Evolutionary conservation across 2,888 invertebrate genomes (phyloP).

Genomic region (Vannuccia rotundouncinata): DNA sequence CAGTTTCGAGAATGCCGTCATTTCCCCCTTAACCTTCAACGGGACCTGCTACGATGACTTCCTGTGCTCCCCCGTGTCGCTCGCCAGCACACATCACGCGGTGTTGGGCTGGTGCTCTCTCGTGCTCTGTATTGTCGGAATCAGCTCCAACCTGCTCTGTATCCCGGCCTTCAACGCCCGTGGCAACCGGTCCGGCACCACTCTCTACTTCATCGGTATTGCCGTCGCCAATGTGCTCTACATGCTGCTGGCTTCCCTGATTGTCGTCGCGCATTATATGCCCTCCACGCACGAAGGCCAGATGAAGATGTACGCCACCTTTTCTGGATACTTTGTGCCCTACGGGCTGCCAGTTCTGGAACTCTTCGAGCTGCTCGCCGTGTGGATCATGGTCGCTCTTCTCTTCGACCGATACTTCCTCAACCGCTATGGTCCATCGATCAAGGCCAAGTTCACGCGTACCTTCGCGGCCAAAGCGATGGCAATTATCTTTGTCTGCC

Average conservation of each 20-base stretch:
- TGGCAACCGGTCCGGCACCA: constrained; percentile 13
- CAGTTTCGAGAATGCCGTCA: too few relatives aligned
- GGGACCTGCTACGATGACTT: constrained; percentile 34
- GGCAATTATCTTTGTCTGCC: neutral
- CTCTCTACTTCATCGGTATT: neutral
- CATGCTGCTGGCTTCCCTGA: neutral
- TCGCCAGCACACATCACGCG: neutral
- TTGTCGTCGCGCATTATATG: constrained; percentile 19
- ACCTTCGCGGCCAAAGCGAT: neutral
- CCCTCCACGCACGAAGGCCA: neutral
- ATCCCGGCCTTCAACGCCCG: constrained; percentile 23
- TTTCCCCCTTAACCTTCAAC: neutral
- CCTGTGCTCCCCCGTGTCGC: neutral
- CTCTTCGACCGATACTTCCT: constrained; percentile 32
- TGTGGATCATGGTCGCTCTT: constrained; percentile 32
- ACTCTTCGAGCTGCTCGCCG: constrained; percentile 1
- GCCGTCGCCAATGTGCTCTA: neutral
- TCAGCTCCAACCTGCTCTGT: neutral
- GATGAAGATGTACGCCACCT: constrained; percentile 23
- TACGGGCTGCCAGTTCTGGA: neutral
- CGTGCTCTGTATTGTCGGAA: constrained; percentile 12
- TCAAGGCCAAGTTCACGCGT: constrained; percentile 10
- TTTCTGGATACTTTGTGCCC: constrained; percentile 2
- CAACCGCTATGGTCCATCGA: neutral
- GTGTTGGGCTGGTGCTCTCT: neutral